Evolutionary conservation across 1,140 invertebrate genomes (phyloP).

Genomic region (Brachystomella parvula): DNA sequence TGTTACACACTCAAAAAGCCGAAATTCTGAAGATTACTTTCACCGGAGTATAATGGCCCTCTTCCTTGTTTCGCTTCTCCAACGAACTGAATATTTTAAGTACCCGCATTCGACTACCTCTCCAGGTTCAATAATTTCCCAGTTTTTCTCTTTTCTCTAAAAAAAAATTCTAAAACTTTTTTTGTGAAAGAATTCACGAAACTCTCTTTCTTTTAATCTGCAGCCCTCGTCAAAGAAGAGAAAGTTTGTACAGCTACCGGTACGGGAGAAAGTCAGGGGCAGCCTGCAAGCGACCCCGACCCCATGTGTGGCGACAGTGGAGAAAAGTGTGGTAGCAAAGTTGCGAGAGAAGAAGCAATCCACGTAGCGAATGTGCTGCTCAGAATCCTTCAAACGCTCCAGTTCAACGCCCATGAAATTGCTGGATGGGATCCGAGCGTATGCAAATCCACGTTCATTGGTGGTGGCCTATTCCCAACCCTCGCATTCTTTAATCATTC

Average conservation of each 20-base stretch:
- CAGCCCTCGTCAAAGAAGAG: neutral
- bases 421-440: slow-evolving; percentile 49
- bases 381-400: slow-evolving; percentile 71
- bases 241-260: neutral
- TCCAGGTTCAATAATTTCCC: too few relatives aligned
- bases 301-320: too few relatives aligned
- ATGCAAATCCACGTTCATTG: slow-evolving; percentile 47
- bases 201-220: neutral
- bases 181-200: too few relatives aligned
- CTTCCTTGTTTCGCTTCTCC: slow-evolving; percentile 66
- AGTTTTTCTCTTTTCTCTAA: too few relatives aligned
- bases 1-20: slow-evolving; percentile 63
- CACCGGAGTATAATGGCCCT: slow-evolving; percentile 70
- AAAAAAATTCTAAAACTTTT: too few relatives aligned
- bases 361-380: slow-evolving; percentile 51
- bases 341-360: neutral
- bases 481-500: slow-evolving; percentile 83
- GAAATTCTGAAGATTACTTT: slow-evolving; percentile 67
- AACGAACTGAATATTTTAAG: slow-evolving; percentile 61
- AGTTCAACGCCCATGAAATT: slow-evolving; percentile 90
- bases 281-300: neutral
- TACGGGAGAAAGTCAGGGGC: neutral
- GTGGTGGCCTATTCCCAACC: slow-evolving; percentile 76
- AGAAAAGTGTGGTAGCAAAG: too few relatives aligned
- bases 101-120: too few relatives aligned